phyloP scores from a whole-genome alignment of 2,888 invertebrate genomes.

The Piscicola geometra region DNA sequence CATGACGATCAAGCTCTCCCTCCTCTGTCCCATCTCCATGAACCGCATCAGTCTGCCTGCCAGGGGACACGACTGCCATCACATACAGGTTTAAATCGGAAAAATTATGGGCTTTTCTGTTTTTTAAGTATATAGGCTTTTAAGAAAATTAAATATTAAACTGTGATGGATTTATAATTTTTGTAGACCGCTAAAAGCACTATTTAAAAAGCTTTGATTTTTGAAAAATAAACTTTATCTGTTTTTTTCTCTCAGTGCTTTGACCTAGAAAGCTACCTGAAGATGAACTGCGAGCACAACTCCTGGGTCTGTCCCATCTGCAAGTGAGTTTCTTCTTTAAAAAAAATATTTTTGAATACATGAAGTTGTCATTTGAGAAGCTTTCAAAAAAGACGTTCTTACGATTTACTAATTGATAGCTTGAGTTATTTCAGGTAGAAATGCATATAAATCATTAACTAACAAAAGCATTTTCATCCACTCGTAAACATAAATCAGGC shows the following conservation, averaged over 20 bases:
- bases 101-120: background rate
- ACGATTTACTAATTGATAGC: too few species aligned
- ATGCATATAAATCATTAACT: too few species aligned
- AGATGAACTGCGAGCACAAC: slow-evolving; percentile 35
- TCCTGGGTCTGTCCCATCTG: slow-evolving; percentile 39
- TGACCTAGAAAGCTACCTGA: slow-evolving; percentile 38
- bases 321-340: slow-evolving; percentile 37
- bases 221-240: too few species aligned
- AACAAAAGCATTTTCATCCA: too few species aligned
- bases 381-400: too few species aligned
- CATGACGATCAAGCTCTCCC: slow-evolving; percentile 34
- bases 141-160: too few species aligned
- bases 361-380: too few species aligned
- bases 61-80: slow-evolving; percentile 36
- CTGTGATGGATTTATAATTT: background rate
- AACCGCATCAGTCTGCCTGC: slow-evolving; percentile 37
- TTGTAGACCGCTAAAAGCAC: background rate
- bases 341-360: too few species aligned
- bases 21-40: slow-evolving; percentile 36
- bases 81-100: slow-evolving; percentile 30
- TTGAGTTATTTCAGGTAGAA: too few species aligned
- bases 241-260: slow-evolving; percentile 39
- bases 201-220: too few species aligned
- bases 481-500: too few species aligned
- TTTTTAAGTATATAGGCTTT: too few species aligned